Evolutionary conservation across 2,797 vertebrate species (phyloP).

Genomic region (Microctenopoma steveboyesi): DNA sequence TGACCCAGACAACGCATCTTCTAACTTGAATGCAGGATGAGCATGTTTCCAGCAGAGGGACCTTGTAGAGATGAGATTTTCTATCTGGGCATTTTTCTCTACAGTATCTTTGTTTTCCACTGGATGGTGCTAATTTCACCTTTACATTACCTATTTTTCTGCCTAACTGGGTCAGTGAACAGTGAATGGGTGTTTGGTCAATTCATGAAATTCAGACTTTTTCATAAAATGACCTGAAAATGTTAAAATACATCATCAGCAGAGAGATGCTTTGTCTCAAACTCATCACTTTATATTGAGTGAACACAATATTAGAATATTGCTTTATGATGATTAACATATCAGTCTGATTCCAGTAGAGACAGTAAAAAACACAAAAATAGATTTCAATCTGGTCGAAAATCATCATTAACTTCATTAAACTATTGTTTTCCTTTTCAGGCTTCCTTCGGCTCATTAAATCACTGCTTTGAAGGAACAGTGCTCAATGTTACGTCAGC

Average conservation of each 20-base stretch:
- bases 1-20: neutral
- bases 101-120: constrained; percentile 71
- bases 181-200: constrained; percentile 44
- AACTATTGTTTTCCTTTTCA: neutral
- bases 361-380: too few species aligned
- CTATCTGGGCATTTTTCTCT: constrained; percentile 21
- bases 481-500: neutral
- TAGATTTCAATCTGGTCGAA: neutral
- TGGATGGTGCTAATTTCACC: constrained; percentile 75
- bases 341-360: neutral
- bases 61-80: constrained; percentile 31
- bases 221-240: too few species aligned
- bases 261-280: too few species aligned
- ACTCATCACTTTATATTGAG: too few species aligned
- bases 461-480: neutral
- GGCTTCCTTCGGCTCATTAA: neutral
- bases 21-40: constrained; percentile 43
- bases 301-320: neutral
- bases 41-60: constrained; percentile 78
- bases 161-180: constrained; percentile 62
- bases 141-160: constrained; percentile 9
- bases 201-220: constrained; percentile 33
- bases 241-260: too few species aligned
- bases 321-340: neutral
- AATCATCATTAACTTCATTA: neutral